These are phyloP conservation scores for Stylophora pistillata DNA, from an alignment of 64 coral and sea anemone species.

Conservation along the genomic window DNA sequence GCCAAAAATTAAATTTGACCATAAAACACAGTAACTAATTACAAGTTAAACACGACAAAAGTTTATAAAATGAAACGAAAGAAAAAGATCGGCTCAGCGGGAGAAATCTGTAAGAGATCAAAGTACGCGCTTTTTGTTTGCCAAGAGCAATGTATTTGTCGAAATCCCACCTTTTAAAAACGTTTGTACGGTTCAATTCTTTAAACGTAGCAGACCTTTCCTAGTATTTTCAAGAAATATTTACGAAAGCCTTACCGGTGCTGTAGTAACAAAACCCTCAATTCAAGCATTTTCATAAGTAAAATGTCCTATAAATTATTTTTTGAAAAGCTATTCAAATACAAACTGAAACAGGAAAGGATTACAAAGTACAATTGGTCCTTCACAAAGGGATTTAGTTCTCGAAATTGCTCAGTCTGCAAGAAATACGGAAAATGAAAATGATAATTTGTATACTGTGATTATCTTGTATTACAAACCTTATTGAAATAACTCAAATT, in stretches of 20 bases:
- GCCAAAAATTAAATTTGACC: slow-evolving; percentile 10
- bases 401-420: neutral
- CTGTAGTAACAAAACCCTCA: neutral
- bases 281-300: neutral
- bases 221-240: neutral
- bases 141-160: neutral
- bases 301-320: neutral
- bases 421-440: neutral
- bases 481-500: neutral
- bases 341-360: neutral
- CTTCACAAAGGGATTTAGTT: neutral
- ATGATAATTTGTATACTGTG: neutral
- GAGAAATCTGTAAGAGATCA: neutral
- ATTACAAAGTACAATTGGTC: neutral
- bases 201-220: neutral
- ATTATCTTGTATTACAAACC: neutral
- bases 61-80: neutral
- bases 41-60: neutral
- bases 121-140: neutral
- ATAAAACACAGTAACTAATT: slow-evolving; percentile 1
- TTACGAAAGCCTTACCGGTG: neutral
- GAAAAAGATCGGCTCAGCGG: neutral
- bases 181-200: neutral
- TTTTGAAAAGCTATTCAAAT: neutral
- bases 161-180: neutral